Evolutionary conservation across 2,797 vertebrate genomes (phyloP).

Genomic region (Hybognathus amarus): DNA sequence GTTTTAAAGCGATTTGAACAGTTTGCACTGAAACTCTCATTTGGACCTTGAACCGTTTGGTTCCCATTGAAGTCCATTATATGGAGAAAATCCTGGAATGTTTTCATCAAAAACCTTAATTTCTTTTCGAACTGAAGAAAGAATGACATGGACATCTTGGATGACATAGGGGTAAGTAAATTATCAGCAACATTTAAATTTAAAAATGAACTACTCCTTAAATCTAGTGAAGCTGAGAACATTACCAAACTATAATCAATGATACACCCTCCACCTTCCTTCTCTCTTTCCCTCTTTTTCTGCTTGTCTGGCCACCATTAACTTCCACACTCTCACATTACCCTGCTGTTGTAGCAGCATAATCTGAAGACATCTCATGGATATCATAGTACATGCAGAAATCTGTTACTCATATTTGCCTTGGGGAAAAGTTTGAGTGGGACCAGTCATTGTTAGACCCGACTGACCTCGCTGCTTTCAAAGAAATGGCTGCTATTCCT

Average conservation of each 20-base stretch:
- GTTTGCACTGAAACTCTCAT: too few relatives aligned
- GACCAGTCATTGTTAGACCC: conserved; percentile 19
- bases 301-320: neutral
- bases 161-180: too few relatives aligned
- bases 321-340: neutral
- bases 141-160: too few relatives aligned
- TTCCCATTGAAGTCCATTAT: too few relatives aligned
- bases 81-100: too few relatives aligned
- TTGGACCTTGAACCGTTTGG: too few relatives aligned
- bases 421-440: conserved; percentile 25
- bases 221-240: neutral
- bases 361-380: conserved; percentile 24
- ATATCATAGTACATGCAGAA: conserved; percentile 22
- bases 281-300: neutral
- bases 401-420: conserved; percentile 41
- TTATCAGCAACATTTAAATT: too few relatives aligned
- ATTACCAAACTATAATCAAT: neutral
- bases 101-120: too few relatives aligned
- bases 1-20: too few relatives aligned
- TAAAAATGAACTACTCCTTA: neutral
- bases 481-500: conserved; percentile 27
- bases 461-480: conserved; percentile 34
- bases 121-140: too few relatives aligned
- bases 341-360: conserved; percentile 12
- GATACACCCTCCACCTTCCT: too few relatives aligned